Base-by-base conservation (phyloP, 2,888 invertebrate genomes). In the Cataglyphis altisquamis region DNA sequence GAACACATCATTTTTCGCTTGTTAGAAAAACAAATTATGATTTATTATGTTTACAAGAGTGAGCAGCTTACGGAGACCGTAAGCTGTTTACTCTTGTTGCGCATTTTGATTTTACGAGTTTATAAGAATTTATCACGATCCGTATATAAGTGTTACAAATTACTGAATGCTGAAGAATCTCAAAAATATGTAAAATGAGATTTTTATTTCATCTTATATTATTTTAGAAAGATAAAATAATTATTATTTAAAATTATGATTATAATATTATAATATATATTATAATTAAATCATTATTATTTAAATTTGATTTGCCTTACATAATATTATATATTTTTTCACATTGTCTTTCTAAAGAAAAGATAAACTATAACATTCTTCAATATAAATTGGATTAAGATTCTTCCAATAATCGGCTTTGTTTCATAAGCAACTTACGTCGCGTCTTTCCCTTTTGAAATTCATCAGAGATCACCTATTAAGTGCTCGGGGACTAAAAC, bases 331-430 rank as follows among this genome's bases (percentile, higher is more conserved):
- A 18, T 73, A 73, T 18, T 29, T 12, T 41, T 29, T 66, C 45
- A 3, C 48, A n/a, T 66, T 55, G 62, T 41, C 29, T 36, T 29
- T 80, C n/a, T 29, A 2, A 10, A 25, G 66, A 82, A 39, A 84
- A 74, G 64, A 5, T 57, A 66, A 63, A 57, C 83, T 77, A 67
- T 70, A 70, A 62, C 48, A 74, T 55, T 73, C 29, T 75, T 82
- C 45, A 63, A 52, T 32, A 36, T 72, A 80, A 45, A 80, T 32
- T 60, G 72, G n/a, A 73, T 36, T 8, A 82, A 6, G 21, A 48
- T 60, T 63, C 18, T 36, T 62, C 60, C 60, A 73, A 67, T 73
- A 77, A 72, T 80, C 32, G 45, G 8, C 36, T 64, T 55, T 52
- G 18, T n/a, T 9, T 39, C 84, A 25, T 32, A 64, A 73, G 64